Base-by-base conservation (phyloP, 2,113 vertebrate species). In the Eulemur rufifrons region DNA sequence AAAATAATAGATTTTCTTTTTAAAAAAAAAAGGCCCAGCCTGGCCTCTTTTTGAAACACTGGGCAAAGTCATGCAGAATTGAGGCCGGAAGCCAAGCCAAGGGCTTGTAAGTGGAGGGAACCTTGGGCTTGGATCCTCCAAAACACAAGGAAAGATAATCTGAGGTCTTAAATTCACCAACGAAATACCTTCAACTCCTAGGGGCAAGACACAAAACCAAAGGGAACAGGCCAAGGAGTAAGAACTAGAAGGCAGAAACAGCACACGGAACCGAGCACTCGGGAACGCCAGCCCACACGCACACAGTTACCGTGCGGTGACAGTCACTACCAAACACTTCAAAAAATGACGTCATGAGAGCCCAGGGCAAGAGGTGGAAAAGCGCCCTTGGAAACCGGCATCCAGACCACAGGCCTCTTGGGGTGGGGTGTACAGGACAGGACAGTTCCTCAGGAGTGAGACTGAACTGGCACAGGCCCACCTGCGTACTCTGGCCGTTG, bases 181-280 rank as follows among this genome's bases (percentile, higher is more conserved):
- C 6, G 39, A 91, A 94, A 93, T 80, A 71, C 56, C 73, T 82
- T 64, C 63, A 80, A 69, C 8, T 45, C 61, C 25, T 21, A 64
- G 5, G 59, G n/a, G 69, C 83, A 93, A 71, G 84, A 95, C 88
- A 77, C 61, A 91, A 54, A 69, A 71, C 23, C 45, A 59, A 66
- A 92, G 85, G 64, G 54, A 18, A 56, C 0, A 14, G 54, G 71
- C 71, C 68, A 47, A 17, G 3, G 13, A 63, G 42, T 21, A 34
- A 37, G 11, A 50, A 39, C 59, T 20, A 8, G 2, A 23, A 56
- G 64, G 71, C 52, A 69, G 54, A 77, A 81, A 71, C 6, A 47
- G 80, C 0, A 2, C n/a, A 20, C 29, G 0, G 87, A 56, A 27
- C 42, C 42, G 15, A 29, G 29, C 63, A 18, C 23, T 11, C 32